Conservation (phyloP, 2,113 vertebrate species). For the Oryzias javanicus region DNA sequence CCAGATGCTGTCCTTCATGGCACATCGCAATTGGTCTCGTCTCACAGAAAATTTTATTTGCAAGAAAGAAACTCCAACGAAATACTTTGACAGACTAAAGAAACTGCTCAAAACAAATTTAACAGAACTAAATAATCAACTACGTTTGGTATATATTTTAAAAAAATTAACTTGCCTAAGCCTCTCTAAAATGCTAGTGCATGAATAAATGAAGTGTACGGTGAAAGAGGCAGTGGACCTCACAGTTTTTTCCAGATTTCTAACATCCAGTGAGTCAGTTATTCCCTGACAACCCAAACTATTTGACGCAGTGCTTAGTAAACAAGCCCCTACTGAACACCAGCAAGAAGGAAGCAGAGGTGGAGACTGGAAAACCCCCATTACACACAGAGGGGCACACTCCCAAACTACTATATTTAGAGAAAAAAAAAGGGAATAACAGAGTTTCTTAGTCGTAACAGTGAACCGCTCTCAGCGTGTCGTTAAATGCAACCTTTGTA, state of each 20-base stretch:
- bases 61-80: no score
- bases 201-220: constrained; percentile 1
- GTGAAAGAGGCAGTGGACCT: constrained; percentile 20
- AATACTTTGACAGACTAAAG: no score
- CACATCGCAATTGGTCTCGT: no score
- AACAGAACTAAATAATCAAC: no score
- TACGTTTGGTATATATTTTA: no score
- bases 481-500: constrained; percentile 57
- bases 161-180: no score
- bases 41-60: no score
- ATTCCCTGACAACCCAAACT: constrained; percentile 69
- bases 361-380: constrained; percentile 26
- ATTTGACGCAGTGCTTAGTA: constrained; percentile 17
- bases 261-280: constrained; percentile 64
- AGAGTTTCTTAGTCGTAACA: neutral
- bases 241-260: constrained; percentile 26
- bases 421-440: neutral
- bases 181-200: neutral
- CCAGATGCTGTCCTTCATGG: no score
- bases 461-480: constrained; percentile 9
- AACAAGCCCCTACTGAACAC: constrained; percentile 41
- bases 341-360: constrained; percentile 3
- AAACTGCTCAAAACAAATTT: no score
- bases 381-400: neutral
- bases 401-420: neutral